Evolutionary conservation across 2,113 vertebrate species (phyloP).

Genomic region (Mustelus asterias): DNA sequence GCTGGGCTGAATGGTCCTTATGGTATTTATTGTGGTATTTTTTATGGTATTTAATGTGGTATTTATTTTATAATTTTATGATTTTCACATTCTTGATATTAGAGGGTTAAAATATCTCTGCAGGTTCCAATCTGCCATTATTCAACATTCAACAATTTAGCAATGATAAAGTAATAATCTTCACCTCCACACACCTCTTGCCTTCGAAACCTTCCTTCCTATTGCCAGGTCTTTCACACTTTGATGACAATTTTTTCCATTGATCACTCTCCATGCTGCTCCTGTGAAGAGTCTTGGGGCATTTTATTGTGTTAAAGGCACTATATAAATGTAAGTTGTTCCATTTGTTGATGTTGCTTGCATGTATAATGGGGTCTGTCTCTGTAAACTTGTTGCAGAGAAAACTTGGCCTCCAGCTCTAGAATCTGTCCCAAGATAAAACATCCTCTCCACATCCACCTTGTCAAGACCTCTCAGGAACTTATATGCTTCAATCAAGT

Average conservation of each 20-base stretch:
- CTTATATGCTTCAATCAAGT: too few species aligned
- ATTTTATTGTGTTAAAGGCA: too few species aligned
- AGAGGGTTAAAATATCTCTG: background rate
- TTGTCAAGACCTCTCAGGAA: too few species aligned
- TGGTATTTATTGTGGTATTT: too few species aligned
- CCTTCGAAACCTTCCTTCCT: background rate
- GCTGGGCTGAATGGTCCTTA: background rate
- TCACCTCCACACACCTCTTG: too few species aligned
- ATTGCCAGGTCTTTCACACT: background rate
- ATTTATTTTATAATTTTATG: background rate
- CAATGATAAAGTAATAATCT: background rate
- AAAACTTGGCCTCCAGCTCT: too few species aligned
- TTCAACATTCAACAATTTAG: background rate
- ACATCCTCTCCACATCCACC: too few species aligned
- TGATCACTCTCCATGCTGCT: background rate
- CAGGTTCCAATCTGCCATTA: too few species aligned
- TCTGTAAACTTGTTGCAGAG: background rate
- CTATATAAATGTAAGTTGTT: background rate
- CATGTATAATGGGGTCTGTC: background rate
- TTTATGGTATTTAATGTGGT: too few species aligned
- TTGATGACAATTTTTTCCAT: background rate
- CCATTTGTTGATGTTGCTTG: background rate
- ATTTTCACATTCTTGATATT: background rate
- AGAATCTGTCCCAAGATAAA: too few species aligned
- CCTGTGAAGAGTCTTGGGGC: too few species aligned